Evolutionary conservation across 2,113 vertebrate genomes (phyloP).

Genomic region (Coracopsis vasa): DNA sequence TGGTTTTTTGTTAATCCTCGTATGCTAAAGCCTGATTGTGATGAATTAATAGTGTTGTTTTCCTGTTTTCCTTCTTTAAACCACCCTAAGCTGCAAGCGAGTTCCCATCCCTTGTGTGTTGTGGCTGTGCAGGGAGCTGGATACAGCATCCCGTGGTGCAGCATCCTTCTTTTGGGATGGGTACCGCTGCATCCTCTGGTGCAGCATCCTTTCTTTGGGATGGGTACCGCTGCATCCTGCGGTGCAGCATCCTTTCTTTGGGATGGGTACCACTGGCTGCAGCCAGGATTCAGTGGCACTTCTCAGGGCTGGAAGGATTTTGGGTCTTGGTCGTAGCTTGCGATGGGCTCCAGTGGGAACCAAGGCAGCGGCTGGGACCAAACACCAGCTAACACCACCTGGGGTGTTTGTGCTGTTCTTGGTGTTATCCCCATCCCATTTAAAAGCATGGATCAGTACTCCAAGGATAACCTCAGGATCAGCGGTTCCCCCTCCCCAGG

Average conservation of each 20-base stretch:
- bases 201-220: too few relatives aligned
- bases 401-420: neutral
- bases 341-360: neutral
- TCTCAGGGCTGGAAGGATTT: neutral
- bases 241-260: fast-evolving
- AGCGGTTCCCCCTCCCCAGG: fast-evolving
- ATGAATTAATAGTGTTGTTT: neutral
- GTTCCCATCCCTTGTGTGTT: neutral
- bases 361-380: neutral
- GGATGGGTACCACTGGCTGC: neutral
- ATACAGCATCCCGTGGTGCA: neutral
- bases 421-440: neutral
- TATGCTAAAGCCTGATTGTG: neutral
- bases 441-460: neutral
- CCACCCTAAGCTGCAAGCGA: fast-evolving
- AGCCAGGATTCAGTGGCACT: neutral
- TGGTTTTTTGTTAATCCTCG: fast-evolving
- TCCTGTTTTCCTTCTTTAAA: neutral
- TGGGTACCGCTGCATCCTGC: fast-evolving
- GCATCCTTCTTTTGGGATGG: too few relatives aligned
- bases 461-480: neutral
- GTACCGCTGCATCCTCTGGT: too few relatives aligned
- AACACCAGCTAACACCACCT: fast-evolving
- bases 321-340: neutral
- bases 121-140: neutral